These are phyloP conservation scores for Uria aalge DNA, from an alignment of 2,113 vertebrate genomes.

Conservation along the genomic window DNA sequence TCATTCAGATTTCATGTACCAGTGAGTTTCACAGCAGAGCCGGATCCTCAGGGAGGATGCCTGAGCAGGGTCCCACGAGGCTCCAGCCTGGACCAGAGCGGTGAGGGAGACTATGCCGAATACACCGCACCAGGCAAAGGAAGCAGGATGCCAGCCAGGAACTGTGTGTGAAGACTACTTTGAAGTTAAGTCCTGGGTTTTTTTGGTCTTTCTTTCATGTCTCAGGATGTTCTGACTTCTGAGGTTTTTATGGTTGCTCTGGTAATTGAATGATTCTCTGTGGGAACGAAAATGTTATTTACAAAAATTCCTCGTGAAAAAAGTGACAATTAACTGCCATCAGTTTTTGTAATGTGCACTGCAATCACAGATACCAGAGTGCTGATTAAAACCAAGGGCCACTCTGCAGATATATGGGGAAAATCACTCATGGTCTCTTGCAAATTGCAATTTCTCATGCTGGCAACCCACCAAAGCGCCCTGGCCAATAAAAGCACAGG, in stretches of 20 bases:
- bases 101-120: neutral
- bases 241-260: conserved; percentile 4
- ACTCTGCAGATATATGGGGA: neutral
- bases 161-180: neutral
- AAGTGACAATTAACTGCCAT: neutral
- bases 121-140: neutral
- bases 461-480: neutral
- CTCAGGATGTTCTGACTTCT: neutral
- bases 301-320: neutral
- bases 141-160: neutral
- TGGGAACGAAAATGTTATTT: conserved; percentile 2
- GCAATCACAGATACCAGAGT: neutral
- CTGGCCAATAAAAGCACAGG: neutral
- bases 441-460: neutral
- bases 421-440: neutral
- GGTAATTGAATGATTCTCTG: neutral
- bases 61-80: accelerated
- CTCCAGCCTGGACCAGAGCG: neutral
- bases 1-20: neutral
- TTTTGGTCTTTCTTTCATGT: neutral
- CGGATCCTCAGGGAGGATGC: neutral
- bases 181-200: neutral
- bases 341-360: neutral
- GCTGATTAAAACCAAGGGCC: neutral
- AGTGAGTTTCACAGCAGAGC: neutral